Evolutionary conservation across 2,113 vertebrate genomes (phyloP), one percentile per base, ranked within the genome.

Genomic region (Entomyzon cyanotis): DNA sequence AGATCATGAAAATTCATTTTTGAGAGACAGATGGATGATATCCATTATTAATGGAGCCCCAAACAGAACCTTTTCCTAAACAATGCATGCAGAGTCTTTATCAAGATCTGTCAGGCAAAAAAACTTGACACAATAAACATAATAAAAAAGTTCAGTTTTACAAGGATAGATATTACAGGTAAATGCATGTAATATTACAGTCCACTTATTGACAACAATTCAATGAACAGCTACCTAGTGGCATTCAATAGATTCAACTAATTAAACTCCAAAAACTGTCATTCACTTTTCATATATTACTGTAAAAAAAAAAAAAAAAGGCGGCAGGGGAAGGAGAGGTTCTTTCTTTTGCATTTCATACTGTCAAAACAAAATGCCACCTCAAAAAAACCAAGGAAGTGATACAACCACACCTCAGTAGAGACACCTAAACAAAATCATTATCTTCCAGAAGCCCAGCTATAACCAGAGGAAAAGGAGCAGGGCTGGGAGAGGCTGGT

Each of bases 1-100:
- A 94, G 93, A 96, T 96, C 75, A 97, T 97, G 96, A 95, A 97
- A 97, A 97, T 97, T 96, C 90, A 97, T 97, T 96, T 96, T 93
- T 94, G 81, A 94, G 95, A 91, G 92, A 95, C 96, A 97, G 96
- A 97, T 97, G 95, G 96, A 96, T 96, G 94, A 95, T 95, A 97
- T 97, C 84, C 91, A 97, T 96, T 97, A 97, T 97, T 97, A 97
- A 97, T 96, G 90, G 92, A 97, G 77, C 52, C 35, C 63, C 55
- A 96, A 96, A 93, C 65, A 92, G 94, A 93, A 80, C 58, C 78
- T 90, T 76, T 70, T 46, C 71, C 73, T 83, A 90, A 96, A 97
- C 94, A 96, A 94, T 94, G 70, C 85, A 89, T 59, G 41, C 70
- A 90, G 37, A 69, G 73, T 58, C 39, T 87, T 97, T 93, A 94